These are phyloP conservation scores for Conus canariensis DNA, from an alignment of 2,888 invertebrate genomes.

Conservation along the genomic window DNA sequence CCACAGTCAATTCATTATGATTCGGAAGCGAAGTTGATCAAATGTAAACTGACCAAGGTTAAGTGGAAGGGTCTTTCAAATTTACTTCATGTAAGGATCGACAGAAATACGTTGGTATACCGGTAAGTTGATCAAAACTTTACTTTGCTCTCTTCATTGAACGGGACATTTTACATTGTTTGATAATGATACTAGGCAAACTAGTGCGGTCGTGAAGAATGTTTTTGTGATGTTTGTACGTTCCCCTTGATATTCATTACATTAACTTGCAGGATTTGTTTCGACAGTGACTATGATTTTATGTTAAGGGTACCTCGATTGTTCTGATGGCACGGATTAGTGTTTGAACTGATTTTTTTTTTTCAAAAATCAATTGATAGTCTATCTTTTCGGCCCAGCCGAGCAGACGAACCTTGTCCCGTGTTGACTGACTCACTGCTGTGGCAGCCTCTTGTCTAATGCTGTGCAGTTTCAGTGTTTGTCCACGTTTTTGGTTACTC, in stretches of 20 bases:
- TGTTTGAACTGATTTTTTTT: too few species aligned
- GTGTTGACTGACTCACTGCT: too few species aligned
- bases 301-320: too few species aligned
- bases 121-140: slow-evolving; percentile 43
- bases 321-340: too few species aligned
- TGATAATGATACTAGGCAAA: not conserved
- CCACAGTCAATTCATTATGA: slow-evolving; percentile 26
- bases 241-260: not conserved
- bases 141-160: slow-evolving; percentile 27
- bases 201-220: not conserved
- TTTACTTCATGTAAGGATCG: not conserved
- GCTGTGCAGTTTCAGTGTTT: too few species aligned
- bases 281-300: too few species aligned
- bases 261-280: too few species aligned
- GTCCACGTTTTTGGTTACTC: too few species aligned
- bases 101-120: slow-evolving; percentile 34
- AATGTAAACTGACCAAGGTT: slow-evolving; percentile 21
- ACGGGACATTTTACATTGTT: slow-evolving; percentile 32
- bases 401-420: too few species aligned
- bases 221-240: not conserved
- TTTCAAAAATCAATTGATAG: too few species aligned
- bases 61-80: slow-evolving; percentile 36
- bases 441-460: too few species aligned
- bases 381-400: too few species aligned
- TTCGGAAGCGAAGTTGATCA: slow-evolving; percentile 37